Conservation (phyloP, 2,888 invertebrate species). For the Parnassius orleans region DNA sequence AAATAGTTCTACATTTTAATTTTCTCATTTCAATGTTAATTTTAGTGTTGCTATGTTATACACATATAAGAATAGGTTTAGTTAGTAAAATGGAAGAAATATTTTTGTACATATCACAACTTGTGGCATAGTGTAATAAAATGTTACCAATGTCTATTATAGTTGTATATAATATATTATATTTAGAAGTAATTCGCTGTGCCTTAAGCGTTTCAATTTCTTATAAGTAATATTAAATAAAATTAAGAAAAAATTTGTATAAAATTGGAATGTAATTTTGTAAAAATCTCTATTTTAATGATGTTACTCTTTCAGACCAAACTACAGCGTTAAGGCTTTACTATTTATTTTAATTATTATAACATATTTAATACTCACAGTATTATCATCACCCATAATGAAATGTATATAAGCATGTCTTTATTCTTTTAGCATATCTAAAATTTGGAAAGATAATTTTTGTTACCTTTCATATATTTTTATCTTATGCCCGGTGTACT, state of each 20-base stretch:
- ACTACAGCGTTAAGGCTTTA: slow-evolving; percentile 36
- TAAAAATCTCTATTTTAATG: slow-evolving; percentile 62
- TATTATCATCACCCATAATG: slow-evolving; percentile 1
- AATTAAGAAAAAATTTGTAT: slow-evolving; percentile 63
- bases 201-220: slow-evolving; percentile 81
- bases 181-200: slow-evolving; percentile 76
- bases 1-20: slow-evolving; percentile 29
- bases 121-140: slow-evolving; percentile 60
- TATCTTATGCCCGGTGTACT: slow-evolving; percentile 21
- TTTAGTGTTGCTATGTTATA: slow-evolving; percentile 30
- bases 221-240: slow-evolving; percentile 52
- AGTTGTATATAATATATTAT: slow-evolving; percentile 43
- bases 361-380: background rate
- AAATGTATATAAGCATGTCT: slow-evolving; percentile 11
- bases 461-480: slow-evolving; percentile 3
- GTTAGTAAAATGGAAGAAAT: slow-evolving; percentile 65
- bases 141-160: slow-evolving; percentile 75
- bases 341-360: slow-evolving; percentile 20
- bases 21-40: slow-evolving; percentile 26
- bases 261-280: slow-evolving; percentile 54
- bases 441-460: background rate
- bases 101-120: slow-evolving; percentile 81
- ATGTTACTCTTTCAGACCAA: slow-evolving; percentile 50
- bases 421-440: background rate
- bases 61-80: slow-evolving; percentile 40